These are phyloP conservation scores for Chymomyza amoena DNA, from an alignment of 2,888 invertebrate species.

Conservation along the genomic window DNA sequence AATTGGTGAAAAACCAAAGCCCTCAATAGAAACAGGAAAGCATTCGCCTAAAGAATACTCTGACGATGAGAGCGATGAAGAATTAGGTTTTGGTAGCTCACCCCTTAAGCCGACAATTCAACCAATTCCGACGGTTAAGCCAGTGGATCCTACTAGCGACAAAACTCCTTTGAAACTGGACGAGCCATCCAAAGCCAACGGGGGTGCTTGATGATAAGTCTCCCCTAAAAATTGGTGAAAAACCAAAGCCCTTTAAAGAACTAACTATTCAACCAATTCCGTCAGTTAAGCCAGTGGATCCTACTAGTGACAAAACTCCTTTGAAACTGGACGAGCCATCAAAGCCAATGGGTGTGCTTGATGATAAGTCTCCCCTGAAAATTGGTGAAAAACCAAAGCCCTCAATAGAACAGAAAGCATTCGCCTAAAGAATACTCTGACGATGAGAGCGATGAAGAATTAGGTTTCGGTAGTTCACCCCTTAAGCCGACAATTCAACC, in stretches of 20 bases:
- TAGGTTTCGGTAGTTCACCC: background rate
- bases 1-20: background rate
- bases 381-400: background rate
- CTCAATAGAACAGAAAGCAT: background rate
- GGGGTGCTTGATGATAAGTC: no score
- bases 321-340: background rate
- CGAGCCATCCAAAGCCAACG: no score
- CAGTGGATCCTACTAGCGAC: background rate
- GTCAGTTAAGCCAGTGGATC: no score
- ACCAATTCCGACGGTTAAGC: background rate
- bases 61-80: conserved; percentile 15
- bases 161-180: no score
- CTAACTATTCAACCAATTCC: no score
- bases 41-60: background rate
- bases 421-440: background rate
- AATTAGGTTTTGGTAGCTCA: background rate
- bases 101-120: background rate
- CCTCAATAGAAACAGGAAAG: background rate
- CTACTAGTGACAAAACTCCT: no score
- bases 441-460: background rate
- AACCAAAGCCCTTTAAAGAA: background rate
- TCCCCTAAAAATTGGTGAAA: no score
- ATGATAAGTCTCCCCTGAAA: background rate
- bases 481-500: background rate
- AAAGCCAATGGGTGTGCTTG: background rate